Evolutionary conservation across 2,888 invertebrate genomes (phyloP).

Genomic region (Netelia virgata): DNA sequence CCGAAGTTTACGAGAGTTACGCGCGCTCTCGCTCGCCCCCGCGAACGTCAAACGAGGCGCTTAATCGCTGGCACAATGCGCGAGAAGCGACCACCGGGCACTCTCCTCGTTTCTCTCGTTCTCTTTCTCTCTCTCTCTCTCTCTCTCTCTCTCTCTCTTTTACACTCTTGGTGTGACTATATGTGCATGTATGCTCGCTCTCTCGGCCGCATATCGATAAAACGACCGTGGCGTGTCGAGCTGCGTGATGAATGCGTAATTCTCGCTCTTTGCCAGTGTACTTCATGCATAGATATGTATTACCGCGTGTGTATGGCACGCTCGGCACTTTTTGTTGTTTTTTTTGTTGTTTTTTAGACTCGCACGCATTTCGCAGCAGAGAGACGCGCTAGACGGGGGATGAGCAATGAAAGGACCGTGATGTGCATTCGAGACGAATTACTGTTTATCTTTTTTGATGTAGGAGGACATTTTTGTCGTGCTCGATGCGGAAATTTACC

Average conservation of each 20-base stretch:
- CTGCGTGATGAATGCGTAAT: slow-evolving; percentile 79
- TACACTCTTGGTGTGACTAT: slow-evolving; percentile 7
- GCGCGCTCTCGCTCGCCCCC: slow-evolving; percentile 60
- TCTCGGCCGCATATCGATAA: slow-evolving; percentile 76
- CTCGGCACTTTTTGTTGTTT: slow-evolving; percentile 35
- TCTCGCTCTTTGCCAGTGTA: slow-evolving; percentile 65
- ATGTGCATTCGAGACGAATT: slow-evolving; percentile 51
- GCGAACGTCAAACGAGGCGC: slow-evolving; percentile 74
- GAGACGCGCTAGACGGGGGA: slow-evolving; percentile 29
- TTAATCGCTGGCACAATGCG: slow-evolving; percentile 80
- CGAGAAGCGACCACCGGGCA: slow-evolving; percentile 69
- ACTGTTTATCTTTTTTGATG: slow-evolving; percentile 2
- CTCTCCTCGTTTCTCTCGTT: slow-evolving; percentile 58
- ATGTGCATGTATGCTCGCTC: slow-evolving; percentile 33
- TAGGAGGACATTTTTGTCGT: background rate
- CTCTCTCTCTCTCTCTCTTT: slow-evolving; percentile 32
- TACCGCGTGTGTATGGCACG: slow-evolving; percentile 28
- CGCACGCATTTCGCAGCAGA: slow-evolving; percentile 50
- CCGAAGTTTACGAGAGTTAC: slow-evolving; percentile 65
- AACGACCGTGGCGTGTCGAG: slow-evolving; percentile 71
- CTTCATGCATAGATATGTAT: slow-evolving; percentile 23
- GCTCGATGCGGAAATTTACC: background rate
- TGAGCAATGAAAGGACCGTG: slow-evolving; percentile 55
- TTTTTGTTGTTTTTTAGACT: slow-evolving; percentile 38
- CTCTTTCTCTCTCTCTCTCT: slow-evolving; percentile 37